A percentile compares a stretch with the other conserved stretches of the same genome.
Evolutionary conservation across 2,113 vertebrate genomes (phyloP).

Genomic region (Tychaedon coryphoeus): DNA sequence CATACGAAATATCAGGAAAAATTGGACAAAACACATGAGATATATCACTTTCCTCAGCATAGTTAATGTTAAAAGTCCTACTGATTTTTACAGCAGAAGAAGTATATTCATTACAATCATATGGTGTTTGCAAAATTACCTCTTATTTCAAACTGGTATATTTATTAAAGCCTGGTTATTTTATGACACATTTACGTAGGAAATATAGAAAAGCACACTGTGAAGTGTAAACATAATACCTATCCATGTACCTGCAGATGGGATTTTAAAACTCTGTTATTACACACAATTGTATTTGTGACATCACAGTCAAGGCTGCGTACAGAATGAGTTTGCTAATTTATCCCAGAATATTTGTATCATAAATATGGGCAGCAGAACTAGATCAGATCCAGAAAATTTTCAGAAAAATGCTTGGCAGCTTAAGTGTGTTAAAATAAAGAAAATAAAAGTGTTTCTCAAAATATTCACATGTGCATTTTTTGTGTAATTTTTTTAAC

Average conservation of each 20-base stretch:
- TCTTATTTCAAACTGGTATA: background rate
- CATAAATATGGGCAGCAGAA: background rate
- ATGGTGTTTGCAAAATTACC: background rate
- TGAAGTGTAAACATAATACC: background rate
- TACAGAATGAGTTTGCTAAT: background rate
- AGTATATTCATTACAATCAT: background rate
- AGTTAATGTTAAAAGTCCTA: background rate
- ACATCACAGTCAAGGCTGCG: background rate
- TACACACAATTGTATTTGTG: background rate
- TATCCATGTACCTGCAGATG: background rate
- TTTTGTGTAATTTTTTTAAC: background rate
- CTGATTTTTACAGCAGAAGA: background rate
- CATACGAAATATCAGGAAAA: background rate
- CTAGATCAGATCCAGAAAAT: background rate
- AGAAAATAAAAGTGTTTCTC: background rate
- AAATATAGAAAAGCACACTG: background rate
- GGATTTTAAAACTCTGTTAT: background rate
- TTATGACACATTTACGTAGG: background rate
- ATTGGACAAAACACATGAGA: background rate
- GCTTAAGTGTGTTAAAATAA: background rate
- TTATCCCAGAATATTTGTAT: background rate
- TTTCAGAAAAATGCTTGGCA: background rate
- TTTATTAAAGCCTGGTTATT: background rate
- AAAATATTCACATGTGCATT: background rate
- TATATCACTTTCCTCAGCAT: background rate